Conservation (phyloP, 2,888 invertebrate genomes). For the Melanotus villosus region DNA sequence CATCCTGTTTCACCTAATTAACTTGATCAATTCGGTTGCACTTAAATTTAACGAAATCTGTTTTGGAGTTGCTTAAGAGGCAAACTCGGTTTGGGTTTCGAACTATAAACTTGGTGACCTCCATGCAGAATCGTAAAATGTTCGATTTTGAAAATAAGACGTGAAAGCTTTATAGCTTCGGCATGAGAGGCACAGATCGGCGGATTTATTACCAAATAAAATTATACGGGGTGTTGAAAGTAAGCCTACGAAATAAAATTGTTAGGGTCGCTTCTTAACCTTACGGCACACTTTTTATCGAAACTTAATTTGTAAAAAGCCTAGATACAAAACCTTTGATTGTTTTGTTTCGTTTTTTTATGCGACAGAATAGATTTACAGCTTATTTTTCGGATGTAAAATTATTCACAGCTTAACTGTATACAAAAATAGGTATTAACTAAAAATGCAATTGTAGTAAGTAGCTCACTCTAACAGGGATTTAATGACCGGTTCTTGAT, state of each 20-base stretch:
- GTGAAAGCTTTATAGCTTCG: constrained; percentile 26
- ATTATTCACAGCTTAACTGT: no score
- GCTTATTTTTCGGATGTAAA: no score
- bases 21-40: not conserved
- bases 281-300: not conserved
- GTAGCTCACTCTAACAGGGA: no score
- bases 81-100: not conserved
- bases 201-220: constrained; percentile 33
- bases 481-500: no score
- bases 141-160: constrained; percentile 37
- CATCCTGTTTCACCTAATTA: constrained; percentile 5
- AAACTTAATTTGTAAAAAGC: constrained; percentile 16
- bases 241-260: constrained; percentile 30
- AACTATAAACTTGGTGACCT: constrained; percentile 25
- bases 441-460: no score
- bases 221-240: constrained; percentile 36
- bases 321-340: not conserved
- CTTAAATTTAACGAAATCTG: constrained; percentile 6
- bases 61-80: constrained; percentile 11
- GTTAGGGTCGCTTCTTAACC: not conserved
- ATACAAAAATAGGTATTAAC: no score
- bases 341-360: no score
- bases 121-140: constrained; percentile 32
- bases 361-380: no score
- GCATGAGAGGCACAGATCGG: constrained; percentile 31